These are phyloP conservation scores for Danio aesculapii DNA, from an alignment of 2,797 vertebrate genomes.

Conservation along the genomic window DNA sequence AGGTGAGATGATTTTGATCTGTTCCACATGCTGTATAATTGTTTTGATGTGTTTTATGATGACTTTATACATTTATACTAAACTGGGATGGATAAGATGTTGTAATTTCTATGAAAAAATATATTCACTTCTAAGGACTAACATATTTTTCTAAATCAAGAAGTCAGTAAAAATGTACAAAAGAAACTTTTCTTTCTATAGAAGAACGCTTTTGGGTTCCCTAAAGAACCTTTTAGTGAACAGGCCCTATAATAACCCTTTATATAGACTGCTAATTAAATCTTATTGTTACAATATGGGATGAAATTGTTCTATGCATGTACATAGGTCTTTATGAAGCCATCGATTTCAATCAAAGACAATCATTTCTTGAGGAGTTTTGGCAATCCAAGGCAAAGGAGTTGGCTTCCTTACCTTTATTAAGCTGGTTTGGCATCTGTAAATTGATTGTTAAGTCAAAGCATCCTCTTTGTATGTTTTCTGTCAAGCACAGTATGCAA, in stretches of 20 bases:
- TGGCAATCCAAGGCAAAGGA: background rate
- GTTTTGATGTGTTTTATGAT: background rate
- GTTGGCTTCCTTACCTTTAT: background rate
- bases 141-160: background rate
- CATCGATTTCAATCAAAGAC: too few species aligned
- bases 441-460: background rate
- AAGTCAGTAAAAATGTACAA: background rate
- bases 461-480: constrained; percentile 13
- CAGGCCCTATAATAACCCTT: too few species aligned
- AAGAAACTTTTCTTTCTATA: background rate
- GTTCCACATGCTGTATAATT: constrained; percentile 2
- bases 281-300: too few species aligned
- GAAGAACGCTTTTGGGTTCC: too few species aligned
- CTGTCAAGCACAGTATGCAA: background rate
- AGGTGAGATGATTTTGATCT: constrained; percentile 54
- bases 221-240: too few species aligned
- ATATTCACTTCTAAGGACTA: too few species aligned
- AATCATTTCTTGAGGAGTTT: too few species aligned
- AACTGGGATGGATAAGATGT: background rate
- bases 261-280: too few species aligned
- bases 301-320: too few species aligned
- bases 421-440: background rate
- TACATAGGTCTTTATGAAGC: too few species aligned
- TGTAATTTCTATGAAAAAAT: background rate
- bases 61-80: background rate